Evolutionary conservation across 2,888 invertebrate genomes (phyloP).

Genomic region (Caradrina clavipalpis): DNA sequence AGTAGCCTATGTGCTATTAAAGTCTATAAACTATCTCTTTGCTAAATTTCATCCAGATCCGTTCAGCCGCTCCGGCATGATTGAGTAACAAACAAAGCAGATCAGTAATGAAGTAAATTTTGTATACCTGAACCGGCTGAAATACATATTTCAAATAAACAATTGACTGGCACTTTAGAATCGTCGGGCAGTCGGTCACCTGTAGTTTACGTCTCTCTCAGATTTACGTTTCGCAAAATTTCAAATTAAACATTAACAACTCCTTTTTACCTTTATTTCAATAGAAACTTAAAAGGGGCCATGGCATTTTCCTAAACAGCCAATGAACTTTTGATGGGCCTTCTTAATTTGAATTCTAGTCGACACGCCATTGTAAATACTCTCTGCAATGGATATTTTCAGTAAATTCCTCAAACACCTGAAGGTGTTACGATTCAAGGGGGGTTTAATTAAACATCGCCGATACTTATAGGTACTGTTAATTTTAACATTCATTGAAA

Average conservation of each 20-base stretch:
- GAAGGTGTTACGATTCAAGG: conserved; percentile 59
- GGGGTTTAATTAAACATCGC: conserved; percentile 77
- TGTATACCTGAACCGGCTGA: too few species aligned
- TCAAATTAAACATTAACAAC: conserved; percentile 6
- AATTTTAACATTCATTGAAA: conserved; percentile 78
- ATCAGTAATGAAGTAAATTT: too few species aligned
- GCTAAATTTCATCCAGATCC: too few species aligned
- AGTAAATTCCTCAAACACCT: conserved; percentile 59
- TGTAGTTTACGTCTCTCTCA: neutral
- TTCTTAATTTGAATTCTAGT: conserved; percentile 54
- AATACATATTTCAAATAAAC: neutral
- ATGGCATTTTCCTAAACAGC: conserved; percentile 43
- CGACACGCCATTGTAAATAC: conserved; percentile 45
- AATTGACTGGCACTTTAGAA: neutral
- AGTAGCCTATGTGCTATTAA: too few species aligned
- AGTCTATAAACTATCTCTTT: too few species aligned
- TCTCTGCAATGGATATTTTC: conserved; percentile 22
- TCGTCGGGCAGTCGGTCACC: neutral
- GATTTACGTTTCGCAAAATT: neutral
- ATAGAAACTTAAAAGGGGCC: conserved; percentile 25
- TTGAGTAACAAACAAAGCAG: too few species aligned
- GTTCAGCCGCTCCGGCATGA: too few species aligned
- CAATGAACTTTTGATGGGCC: conserved; percentile 52
- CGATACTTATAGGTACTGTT: conserved; percentile 73
- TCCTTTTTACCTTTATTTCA: conserved; percentile 28